These are phyloP conservation scores for Hirtodrosophila cameraria DNA, from an alignment of 2,888 invertebrate genomes.

Conservation along the genomic window DNA sequence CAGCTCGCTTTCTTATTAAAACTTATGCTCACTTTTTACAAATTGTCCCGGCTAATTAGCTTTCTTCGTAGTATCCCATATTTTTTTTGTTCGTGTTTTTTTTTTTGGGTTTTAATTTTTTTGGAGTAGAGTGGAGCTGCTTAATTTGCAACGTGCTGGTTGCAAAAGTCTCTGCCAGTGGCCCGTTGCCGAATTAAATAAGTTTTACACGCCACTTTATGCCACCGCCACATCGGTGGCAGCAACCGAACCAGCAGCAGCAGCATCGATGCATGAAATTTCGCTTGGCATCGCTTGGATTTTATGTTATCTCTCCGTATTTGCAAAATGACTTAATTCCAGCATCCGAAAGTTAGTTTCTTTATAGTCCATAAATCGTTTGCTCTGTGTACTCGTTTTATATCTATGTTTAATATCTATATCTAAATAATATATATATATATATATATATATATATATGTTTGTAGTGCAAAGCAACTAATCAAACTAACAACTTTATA, in stretches of 20 bases:
- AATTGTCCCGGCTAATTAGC: slow-evolving; percentile 71
- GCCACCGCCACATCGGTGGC: slow-evolving; percentile 33
- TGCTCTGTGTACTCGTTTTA: slow-evolving; percentile 5
- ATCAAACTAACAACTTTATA: background rate
- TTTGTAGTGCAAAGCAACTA: no score
- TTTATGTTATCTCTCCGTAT: slow-evolving; percentile 16
- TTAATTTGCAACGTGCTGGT: slow-evolving; percentile 43
- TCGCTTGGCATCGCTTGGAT: slow-evolving; percentile 33
- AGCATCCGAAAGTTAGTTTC: slow-evolving; percentile 7
- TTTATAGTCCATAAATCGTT: slow-evolving; percentile 17
- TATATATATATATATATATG: slow-evolving; percentile 9
- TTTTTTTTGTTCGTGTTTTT: background rate
- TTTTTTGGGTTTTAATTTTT: slow-evolving; percentile 9
- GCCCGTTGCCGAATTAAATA: slow-evolving; percentile 52
- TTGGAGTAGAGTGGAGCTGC: slow-evolving; percentile 20
- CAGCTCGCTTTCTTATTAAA: slow-evolving; percentile 54
- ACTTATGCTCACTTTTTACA: slow-evolving; percentile 60
- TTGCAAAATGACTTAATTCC: slow-evolving; percentile 2
- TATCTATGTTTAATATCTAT: no score
- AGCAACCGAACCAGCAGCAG: slow-evolving; percentile 21
- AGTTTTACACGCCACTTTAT: slow-evolving; percentile 58
- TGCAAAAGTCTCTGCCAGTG: slow-evolving; percentile 15
- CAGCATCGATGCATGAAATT: slow-evolving; percentile 67
- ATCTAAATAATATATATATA: no score
- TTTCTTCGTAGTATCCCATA: slow-evolving; percentile 27